phyloP scores from a whole-genome alignment of 2,113 vertebrate species.

The Noctilio leporinus region DNA sequence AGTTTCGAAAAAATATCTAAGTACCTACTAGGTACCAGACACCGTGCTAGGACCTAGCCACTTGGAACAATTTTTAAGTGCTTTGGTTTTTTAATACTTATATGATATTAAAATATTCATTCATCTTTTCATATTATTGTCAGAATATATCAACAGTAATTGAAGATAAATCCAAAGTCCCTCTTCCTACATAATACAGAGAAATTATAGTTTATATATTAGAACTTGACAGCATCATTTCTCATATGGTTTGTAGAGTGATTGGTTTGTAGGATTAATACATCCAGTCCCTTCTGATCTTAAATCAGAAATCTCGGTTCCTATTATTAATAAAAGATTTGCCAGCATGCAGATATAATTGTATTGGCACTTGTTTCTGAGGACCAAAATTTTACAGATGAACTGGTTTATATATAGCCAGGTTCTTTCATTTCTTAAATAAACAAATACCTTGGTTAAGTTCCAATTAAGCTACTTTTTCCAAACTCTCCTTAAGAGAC shows the following conservation, averaged over 20 bases:
- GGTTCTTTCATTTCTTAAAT: constrained; percentile 11
- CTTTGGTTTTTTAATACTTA: constrained; percentile 41
- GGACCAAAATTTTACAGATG: background rate
- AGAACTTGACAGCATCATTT: constrained; percentile 56
- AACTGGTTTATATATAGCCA: background rate
- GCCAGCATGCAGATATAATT: constrained; percentile 2
- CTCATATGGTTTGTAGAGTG: constrained; percentile 32
- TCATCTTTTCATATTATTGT: constrained; percentile 45
- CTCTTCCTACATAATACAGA: constrained; percentile 11
- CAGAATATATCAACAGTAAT: constrained; percentile 48
- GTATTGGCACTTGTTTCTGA: constrained; percentile 25
- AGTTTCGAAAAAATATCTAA: constrained; percentile 27
- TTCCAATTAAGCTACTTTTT: constrained; percentile 14
- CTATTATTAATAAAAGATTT: constrained; percentile 37
- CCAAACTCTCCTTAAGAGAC: constrained; percentile 39
- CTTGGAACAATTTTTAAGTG: constrained; percentile 52
- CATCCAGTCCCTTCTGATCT: constrained; percentile 24
- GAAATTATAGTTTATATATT: constrained; percentile 51
- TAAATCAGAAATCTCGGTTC: constrained; percentile 26
- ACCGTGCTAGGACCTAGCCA: constrained; percentile 28
- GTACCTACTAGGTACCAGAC: background rate
- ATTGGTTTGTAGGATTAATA: constrained; percentile 35
- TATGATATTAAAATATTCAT: constrained; percentile 41
- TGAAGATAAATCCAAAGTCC: constrained; percentile 51
- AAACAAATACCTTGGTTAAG: constrained; percentile 39